These are phyloP conservation scores for Decapterus maruadsi DNA, from an alignment of 2,797 vertebrate species.

Conservation along the genomic window DNA sequence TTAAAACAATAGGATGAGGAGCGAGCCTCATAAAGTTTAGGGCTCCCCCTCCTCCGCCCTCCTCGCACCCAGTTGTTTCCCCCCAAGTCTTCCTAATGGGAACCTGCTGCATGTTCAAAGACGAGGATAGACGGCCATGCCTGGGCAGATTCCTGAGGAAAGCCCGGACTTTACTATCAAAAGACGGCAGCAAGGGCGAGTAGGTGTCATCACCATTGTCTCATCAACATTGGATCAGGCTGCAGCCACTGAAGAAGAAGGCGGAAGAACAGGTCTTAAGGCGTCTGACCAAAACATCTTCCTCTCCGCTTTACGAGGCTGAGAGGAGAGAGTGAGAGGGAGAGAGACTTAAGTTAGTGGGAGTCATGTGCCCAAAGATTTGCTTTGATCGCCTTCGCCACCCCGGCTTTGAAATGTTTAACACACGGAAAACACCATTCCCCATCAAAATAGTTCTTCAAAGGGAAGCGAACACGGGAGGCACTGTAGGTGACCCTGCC, in stretches of 20 bases:
- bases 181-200: constrained; percentile 57
- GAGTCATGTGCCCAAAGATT: constrained; percentile 35
- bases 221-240: constrained; percentile 69
- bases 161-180: constrained; percentile 78
- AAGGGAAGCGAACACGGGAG: constrained; percentile 64
- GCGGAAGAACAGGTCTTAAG: constrained; percentile 25
- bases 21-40: constrained; percentile 62
- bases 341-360: constrained; percentile 22
- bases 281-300: constrained; percentile 48
- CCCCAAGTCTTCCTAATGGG: constrained; percentile 69
- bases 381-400: constrained; percentile 60
- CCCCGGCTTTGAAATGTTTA: constrained; percentile 61
- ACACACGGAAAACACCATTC: constrained; percentile 64
- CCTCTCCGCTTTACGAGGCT: constrained; percentile 53
- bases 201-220: constrained; percentile 64
- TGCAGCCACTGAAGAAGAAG: constrained; percentile 52
- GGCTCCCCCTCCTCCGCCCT: constrained; percentile 1
- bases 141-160: constrained; percentile 72
- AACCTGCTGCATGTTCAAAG: constrained; percentile 82
- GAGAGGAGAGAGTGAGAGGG: constrained; percentile 17
- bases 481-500: constrained; percentile 57
- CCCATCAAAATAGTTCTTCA: constrained; percentile 67
- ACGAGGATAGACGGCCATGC: constrained; percentile 51
- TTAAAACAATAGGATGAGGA: constrained; percentile 70
- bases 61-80: constrained; percentile 27